Evolutionary conservation across 2,888 invertebrate species (phyloP).

Genomic region (Acleris sparsana): DNA sequence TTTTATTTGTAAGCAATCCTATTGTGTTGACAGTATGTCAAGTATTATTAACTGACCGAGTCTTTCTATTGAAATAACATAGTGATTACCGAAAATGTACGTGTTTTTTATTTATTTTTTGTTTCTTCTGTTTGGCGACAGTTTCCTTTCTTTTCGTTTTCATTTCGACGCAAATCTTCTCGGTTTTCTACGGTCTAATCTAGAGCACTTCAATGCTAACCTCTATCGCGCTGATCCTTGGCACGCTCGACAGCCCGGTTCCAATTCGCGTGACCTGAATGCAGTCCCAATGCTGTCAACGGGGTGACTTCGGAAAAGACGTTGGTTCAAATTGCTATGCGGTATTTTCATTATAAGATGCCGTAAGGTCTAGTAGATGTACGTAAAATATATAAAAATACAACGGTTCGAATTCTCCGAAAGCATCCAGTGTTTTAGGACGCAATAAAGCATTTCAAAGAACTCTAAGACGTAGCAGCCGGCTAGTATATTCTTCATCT

Average conservation of each 20-base stretch:
- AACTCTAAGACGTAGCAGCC: neutral
- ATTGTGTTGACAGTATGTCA: slow-evolving; percentile 12
- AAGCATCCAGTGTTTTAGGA: neutral
- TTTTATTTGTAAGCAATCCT: slow-evolving; percentile 23
- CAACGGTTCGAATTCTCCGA: neutral
- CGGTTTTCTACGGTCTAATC: slow-evolving; percentile 9
- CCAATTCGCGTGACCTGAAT: slow-evolving; percentile 35
- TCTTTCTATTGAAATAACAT: too few relatives aligned
- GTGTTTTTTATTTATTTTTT: too few relatives aligned
- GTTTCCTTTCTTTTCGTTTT: neutral
- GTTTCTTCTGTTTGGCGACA: neutral
- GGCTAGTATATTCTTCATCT: slow-evolving; percentile 3
- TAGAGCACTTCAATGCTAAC: slow-evolving; percentile 29
- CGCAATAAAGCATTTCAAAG: neutral
- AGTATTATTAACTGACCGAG: slow-evolving; percentile 11
- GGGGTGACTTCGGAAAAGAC: slow-evolving; percentile 2
- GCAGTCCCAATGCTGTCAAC: slow-evolving; percentile 26
- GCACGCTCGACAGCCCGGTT: slow-evolving; percentile 31
- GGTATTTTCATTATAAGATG: neutral
- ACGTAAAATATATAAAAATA: too few relatives aligned
- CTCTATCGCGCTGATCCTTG: slow-evolving; percentile 33
- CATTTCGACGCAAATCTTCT: slow-evolving; percentile 8
- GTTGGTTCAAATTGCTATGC: neutral
- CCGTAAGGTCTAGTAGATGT: too few relatives aligned
- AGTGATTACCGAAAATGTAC: too few relatives aligned